A percentile compares a stretch with the other conserved stretches of the same genome.
These are phyloP conservation scores for Bombus consobrinus DNA, from an alignment of 1,140 invertebrate species.

Conservation along the genomic window DNA sequence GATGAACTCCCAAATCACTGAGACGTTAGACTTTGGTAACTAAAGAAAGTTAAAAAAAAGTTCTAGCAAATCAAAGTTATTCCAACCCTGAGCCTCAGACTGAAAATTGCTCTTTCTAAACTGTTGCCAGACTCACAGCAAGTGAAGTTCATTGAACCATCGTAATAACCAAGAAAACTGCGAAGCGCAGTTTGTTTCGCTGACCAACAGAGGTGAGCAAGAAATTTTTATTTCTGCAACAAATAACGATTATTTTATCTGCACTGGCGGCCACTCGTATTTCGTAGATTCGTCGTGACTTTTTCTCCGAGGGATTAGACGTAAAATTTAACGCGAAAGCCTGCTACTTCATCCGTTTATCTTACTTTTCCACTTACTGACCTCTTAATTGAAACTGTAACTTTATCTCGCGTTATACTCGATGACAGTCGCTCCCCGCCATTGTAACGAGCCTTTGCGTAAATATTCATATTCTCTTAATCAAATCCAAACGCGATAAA, in stretches of 20 bases:
- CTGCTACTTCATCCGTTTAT: slow-evolving; percentile 25
- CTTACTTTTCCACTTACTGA: slow-evolving; percentile 28
- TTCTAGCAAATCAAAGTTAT: not conserved
- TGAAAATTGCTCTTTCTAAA: not conserved
- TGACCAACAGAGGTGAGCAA: no score
- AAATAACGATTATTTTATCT: slow-evolving; percentile 34
- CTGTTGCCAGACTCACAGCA: not conserved
- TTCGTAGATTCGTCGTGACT: slow-evolving; percentile 26
- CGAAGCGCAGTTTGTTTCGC: not conserved
- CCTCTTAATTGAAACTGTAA: slow-evolving; percentile 33
- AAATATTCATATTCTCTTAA: slow-evolving; percentile 31
- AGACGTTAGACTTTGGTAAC: not conserved
- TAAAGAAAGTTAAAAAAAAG: not conserved
- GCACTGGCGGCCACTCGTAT: not conserved
- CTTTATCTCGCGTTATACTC: slow-evolving; percentile 3
- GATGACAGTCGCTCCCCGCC: not conserved
- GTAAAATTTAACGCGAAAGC: slow-evolving; percentile 30
- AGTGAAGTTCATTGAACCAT: not conserved
- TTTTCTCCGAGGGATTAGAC: slow-evolving; percentile 12
- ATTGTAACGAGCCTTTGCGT: not conserved
- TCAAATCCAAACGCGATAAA: slow-evolving; percentile 25
- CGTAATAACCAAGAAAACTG: not conserved
- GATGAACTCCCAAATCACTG: not conserved
- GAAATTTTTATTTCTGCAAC: slow-evolving; percentile 2
- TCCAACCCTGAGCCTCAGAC: not conserved